These are phyloP conservation scores for Scomberomorus guttatus DNA, from an alignment of 2,797 vertebrate genomes.

Conservation along the genomic window DNA sequence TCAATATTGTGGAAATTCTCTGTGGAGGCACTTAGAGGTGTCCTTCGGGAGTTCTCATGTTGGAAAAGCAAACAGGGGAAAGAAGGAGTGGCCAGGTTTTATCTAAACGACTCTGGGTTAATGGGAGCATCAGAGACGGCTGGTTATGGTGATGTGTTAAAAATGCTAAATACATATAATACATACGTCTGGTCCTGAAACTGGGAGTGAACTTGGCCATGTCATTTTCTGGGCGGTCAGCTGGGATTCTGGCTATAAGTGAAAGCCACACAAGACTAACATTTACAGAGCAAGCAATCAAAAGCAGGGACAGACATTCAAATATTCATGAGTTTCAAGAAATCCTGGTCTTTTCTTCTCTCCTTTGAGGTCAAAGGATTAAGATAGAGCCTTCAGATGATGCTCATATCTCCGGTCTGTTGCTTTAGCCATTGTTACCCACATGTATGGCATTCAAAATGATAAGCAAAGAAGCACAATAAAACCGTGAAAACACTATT, in stretches of 20 bases:
- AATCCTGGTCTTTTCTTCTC: slow-evolving; percentile 7
- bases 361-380: slow-evolving; percentile 48
- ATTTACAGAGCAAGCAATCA: slow-evolving; percentile 45
- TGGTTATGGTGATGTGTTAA: slow-evolving; percentile 26
- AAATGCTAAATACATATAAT: slow-evolving; percentile 19
- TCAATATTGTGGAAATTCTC: slow-evolving; percentile 76
- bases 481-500: not conserved
- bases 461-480: slow-evolving; percentile 25
- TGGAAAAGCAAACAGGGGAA: slow-evolving; percentile 59
- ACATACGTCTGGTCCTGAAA: not conserved
- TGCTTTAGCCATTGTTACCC: slow-evolving; percentile 16
- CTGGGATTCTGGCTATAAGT: not conserved
- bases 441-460: slow-evolving; percentile 17
- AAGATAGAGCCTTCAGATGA: slow-evolving; percentile 21
- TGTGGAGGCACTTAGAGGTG: slow-evolving; percentile 52
- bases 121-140: slow-evolving; percentile 19
- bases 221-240: slow-evolving; percentile 15
- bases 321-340: slow-evolving; percentile 62
- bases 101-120: slow-evolving; percentile 25
- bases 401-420: slow-evolving; percentile 10
- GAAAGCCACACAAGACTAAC: slow-evolving; percentile 36
- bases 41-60: slow-evolving; percentile 49
- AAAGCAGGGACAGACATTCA: slow-evolving; percentile 21
- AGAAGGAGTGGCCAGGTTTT: slow-evolving; percentile 30
- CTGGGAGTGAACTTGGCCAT: slow-evolving; percentile 8